Base-by-base conservation (phyloP, 1,140 invertebrate genomes). In the Xylocopa sonorina region DNA sequence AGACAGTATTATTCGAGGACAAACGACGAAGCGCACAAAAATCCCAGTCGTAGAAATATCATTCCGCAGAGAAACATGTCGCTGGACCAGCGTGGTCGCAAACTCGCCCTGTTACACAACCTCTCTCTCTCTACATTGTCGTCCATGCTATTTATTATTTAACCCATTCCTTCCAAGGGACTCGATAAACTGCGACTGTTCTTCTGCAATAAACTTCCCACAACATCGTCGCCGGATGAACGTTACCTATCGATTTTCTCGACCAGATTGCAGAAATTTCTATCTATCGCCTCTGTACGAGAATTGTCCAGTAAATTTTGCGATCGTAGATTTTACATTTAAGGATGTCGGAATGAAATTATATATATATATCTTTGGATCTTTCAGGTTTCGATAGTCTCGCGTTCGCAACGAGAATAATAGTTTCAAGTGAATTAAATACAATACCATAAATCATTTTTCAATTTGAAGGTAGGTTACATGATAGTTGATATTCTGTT, bases 131-230 rank as follows among this genome's bases (percentile, higher is more conserved):
- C n/a, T n/a, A n/a, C n/a, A n/a, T n/a, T 12, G 14, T 41, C 2
- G 21, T 18, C 18, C 21, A n/a, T 27, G 27, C 48, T 48, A 62
- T 73, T 73, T 58, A 73, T 60, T 62, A 60, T 73, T 73, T 58
- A 60, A 73, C n/a, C n/a, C 41, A 16, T 43, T n/a, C 7, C 53
- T 32, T 41, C 14, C 27, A 0, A n/a, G 38, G 27, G 38, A 18
- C 38, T 46, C 38, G 27, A 43, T 29, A 43, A 72, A 72, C 53
- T 46, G 18, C 27, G 38, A 27, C 38, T 72, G 18, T 46, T 57
- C 21, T 7, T 14, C 3, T 14, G 53, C 14, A 46, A 43, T 58
- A 46, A 72, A 46, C 46, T 58, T 18, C 7, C 53, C 32, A 58
- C 27, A 24, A 55, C 21, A 41, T 21, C 16, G n/a, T 2, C 1